Base-by-base conservation (phyloP, 2,797 vertebrate genomes). In the Pseudochirops corinnae region DNA sequence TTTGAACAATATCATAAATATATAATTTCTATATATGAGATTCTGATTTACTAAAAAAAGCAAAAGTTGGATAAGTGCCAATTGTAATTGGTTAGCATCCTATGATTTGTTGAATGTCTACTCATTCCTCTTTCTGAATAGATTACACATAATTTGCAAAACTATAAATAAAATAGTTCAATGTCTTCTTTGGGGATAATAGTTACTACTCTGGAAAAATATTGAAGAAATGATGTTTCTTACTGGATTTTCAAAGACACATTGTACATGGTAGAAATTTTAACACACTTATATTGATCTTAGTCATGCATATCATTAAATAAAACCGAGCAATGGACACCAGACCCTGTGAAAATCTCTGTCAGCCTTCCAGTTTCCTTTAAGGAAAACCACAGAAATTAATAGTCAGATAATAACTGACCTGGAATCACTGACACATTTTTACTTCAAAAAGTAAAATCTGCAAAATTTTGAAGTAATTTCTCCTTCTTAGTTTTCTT, bases 301-400 rank as follows among this genome's bases (percentile, higher is more conserved):
- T 67, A 92, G 18, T 39, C 0, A 0, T 0, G 4, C 46, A 26
- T 0, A 0, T 52, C 67, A 39, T 62, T 87, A 95, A 56, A 26
- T 28, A 62, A 24, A 14, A 55, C 24, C 57, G n/a, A 90, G 46
- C 1, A 7, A 87, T 50, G 9, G 74, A 55, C 0, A 0, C 90
- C 0, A 0, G 28, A 33, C 55, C 55, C 3, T 91, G 11, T 0
- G 0, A 55, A 16, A 82, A 16, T 0, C 1, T 56, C 82, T 0
- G 0, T 12, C 1, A 13, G 55, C 0, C 0, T 0, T 53, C 11
- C 33, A 0, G 1, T 29, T 46, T 93, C 53, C 53, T 56, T 39
- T 26, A 31, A 46, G 55, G 4, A 16, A 90, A 50, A 57, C 11
- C 31, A 57, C 62, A 90, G 53, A 57, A 92, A 90, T 13, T 1